A percentile compares a stretch with the other conserved stretches of the same genome.
phyloP scores from a whole-genome alignment of 2,888 invertebrate species.

The Corythucha ciliata region DNA sequence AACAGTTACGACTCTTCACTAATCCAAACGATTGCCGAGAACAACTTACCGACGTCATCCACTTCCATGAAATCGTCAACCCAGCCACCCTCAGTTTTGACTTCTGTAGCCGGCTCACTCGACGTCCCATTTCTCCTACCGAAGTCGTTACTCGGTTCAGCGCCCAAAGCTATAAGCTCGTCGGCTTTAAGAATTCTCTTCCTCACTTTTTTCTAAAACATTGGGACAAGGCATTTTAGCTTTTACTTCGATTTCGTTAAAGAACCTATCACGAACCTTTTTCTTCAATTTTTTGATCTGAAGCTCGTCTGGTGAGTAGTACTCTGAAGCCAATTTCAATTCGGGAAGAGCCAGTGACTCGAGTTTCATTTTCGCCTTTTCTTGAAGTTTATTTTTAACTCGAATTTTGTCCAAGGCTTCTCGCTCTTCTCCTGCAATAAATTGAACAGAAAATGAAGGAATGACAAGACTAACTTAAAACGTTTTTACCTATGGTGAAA shows the following conservation, averaged over 20 bases:
- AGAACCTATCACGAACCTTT: too few relatives aligned
- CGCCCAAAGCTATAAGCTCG: constrained; percentile 46
- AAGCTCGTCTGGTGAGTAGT: constrained; percentile 74
- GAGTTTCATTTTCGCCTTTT: constrained; percentile 50
- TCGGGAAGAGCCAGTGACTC: constrained; percentile 63
- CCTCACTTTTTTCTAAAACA: constrained; percentile 39
- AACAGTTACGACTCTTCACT: too few relatives aligned
- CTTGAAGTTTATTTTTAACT: constrained; percentile 50
- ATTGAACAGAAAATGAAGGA: too few relatives aligned
- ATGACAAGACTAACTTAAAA: background rate
- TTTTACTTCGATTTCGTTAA: constrained; percentile 2
- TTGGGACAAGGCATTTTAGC: background rate
- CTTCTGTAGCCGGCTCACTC: too few relatives aligned
- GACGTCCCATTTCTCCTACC: constrained; percentile 1
- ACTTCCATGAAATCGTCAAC: too few relatives aligned
- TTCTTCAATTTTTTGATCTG: constrained; percentile 84
- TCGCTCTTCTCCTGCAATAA: constrained; percentile 38
- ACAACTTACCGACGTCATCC: too few relatives aligned
- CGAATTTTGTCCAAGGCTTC: constrained; percentile 29
- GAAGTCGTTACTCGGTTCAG: constrained; percentile 1
- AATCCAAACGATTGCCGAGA: too few relatives aligned
- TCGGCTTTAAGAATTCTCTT: constrained; percentile 54
- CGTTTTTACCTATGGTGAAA: constrained; percentile 63
- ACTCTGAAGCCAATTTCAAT: constrained; percentile 73
- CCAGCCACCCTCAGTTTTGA: too few relatives aligned